Conservation (phyloP, 2,113 vertebrate species). For the Dasypus novemcinctus region DNA sequence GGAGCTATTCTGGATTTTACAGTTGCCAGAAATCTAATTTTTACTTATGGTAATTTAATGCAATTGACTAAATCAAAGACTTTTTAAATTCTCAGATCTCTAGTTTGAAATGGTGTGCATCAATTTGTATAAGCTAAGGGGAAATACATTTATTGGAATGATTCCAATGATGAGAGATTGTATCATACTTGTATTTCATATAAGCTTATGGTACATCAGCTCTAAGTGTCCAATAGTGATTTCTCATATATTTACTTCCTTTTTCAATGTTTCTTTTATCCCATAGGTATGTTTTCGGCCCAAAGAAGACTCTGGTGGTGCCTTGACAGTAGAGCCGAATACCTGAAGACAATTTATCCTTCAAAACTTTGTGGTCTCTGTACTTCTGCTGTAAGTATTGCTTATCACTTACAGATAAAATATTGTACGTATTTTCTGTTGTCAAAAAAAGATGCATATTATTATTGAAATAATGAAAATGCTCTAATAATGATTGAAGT, state of each 20-base stretch:
- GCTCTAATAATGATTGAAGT: too few species aligned
- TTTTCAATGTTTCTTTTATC: slow-evolving; percentile 72
- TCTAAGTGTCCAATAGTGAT: neutral
- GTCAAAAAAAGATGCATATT: neutral
- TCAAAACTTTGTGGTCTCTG: slow-evolving; percentile 73
- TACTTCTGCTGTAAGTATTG: slow-evolving; percentile 83
- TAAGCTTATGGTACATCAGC: neutral
- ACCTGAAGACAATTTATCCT: slow-evolving; percentile 76
- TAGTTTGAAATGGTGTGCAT: slow-evolving; percentile 40
- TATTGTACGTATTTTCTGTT: neutral
- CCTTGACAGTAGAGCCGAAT: slow-evolving; percentile 68
- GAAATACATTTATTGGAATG: slow-evolving; percentile 10
- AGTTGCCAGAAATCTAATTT: slow-evolving; percentile 12
- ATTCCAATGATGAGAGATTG: slow-evolving; percentile 40
- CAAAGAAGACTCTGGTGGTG: slow-evolving; percentile 70
- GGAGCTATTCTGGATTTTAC: slow-evolving; percentile 44
- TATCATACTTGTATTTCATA: neutral
- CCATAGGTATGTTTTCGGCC: slow-evolving; percentile 83
- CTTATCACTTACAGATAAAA: slow-evolving; percentile 42
- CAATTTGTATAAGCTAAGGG: slow-evolving; percentile 30
- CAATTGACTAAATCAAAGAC: slow-evolving; percentile 24
- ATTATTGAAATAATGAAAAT: neutral
- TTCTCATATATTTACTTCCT: neutral
- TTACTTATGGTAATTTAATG: slow-evolving; percentile 13
- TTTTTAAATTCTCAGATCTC: slow-evolving; percentile 13